A percentile compares a stretch with the other conserved stretches of the same genome.
Evolutionary conservation across 2,888 invertebrate genomes (phyloP).

Genomic region (Asteroscopus sphinx): DNA sequence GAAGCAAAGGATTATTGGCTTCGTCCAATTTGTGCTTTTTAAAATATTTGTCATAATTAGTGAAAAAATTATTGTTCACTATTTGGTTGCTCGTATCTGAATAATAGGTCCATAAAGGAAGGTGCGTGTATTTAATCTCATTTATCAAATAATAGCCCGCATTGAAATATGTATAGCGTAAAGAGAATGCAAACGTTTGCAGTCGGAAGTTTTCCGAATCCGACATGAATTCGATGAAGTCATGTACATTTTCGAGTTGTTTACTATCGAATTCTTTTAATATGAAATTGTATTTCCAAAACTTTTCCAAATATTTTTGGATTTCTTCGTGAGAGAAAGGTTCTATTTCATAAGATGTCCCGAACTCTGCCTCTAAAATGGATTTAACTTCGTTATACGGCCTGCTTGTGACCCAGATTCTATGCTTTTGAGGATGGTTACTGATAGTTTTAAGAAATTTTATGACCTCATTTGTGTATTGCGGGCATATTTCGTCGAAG

Average conservation of each 20-base stretch:
- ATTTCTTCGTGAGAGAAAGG: slow-evolving; percentile 22
- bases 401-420: slow-evolving; percentile 49
- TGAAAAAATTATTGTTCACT: background rate
- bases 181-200: background rate
- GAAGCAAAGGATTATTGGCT: slow-evolving; percentile 43
- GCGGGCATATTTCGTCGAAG: slow-evolving; percentile 55
- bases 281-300: slow-evolving; percentile 26
- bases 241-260: slow-evolving; percentile 30
- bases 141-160: background rate
- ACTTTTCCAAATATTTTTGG: slow-evolving; percentile 30
- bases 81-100: background rate
- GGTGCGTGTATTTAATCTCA: background rate
- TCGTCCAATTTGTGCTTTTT: no score
- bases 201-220: background rate
- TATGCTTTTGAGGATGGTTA: slow-evolving; percentile 10
- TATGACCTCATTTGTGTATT: slow-evolving; percentile 35
- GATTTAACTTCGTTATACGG: slow-evolving; percentile 37
- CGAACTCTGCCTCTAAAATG: slow-evolving; percentile 32
- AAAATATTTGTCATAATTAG: no score
- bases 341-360: slow-evolving; percentile 22
- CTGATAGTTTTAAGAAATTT: slow-evolving; percentile 15
- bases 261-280: slow-evolving; percentile 11
- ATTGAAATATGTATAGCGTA: background rate
- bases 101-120: slow-evolving; percentile 8
- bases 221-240: slow-evolving; percentile 14